phyloP scores from a whole-genome alignment of 53 echinoderm and acorn worm species.

The Stichopus horrens region DNA sequence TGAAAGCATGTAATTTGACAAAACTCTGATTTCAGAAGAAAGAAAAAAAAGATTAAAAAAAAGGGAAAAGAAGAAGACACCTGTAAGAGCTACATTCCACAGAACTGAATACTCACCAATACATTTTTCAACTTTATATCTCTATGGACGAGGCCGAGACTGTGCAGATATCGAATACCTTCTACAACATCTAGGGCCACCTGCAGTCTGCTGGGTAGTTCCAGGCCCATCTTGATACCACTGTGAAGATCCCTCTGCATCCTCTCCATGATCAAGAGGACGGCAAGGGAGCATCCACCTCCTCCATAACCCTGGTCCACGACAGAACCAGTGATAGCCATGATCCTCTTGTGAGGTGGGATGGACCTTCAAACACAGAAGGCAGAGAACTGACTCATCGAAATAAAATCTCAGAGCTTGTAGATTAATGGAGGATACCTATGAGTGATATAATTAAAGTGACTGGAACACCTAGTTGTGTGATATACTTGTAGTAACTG shows the following conservation, averaged over 20 bases:
- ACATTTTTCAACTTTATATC: constrained; percentile 99
- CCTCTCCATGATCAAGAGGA: constrained; percentile 92
- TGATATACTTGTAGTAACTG: too few species aligned
- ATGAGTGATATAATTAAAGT: too few species aligned
- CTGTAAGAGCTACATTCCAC: too few species aligned
- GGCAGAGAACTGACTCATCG: background rate
- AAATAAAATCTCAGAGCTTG: background rate
- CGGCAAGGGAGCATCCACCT: constrained; percentile 84
- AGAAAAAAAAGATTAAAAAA: too few species aligned
- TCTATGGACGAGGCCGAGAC: constrained; percentile 90
- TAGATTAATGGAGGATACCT: too few species aligned
- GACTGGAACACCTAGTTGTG: too few species aligned
- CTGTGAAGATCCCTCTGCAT: constrained; percentile 90
- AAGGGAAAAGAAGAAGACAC: too few species aligned
- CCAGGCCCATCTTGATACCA: constrained; percentile 87
- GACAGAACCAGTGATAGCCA: constrained; percentile 85
- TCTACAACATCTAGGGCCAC: constrained; percentile 95
- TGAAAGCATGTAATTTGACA: too few species aligned
- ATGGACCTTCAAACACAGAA: constrained; percentile 68
- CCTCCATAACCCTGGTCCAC: constrained; percentile 93
- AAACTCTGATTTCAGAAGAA: too few species aligned
- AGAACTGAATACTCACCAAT: constrained; percentile 63
- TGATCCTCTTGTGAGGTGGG: constrained; percentile 79
- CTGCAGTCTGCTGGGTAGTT: constrained; percentile 81
- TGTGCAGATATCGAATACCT: constrained; percentile 92